These are phyloP conservation scores for Linepithema humile DNA, from an alignment of 1,140 invertebrate species.

Conservation along the genomic window DNA sequence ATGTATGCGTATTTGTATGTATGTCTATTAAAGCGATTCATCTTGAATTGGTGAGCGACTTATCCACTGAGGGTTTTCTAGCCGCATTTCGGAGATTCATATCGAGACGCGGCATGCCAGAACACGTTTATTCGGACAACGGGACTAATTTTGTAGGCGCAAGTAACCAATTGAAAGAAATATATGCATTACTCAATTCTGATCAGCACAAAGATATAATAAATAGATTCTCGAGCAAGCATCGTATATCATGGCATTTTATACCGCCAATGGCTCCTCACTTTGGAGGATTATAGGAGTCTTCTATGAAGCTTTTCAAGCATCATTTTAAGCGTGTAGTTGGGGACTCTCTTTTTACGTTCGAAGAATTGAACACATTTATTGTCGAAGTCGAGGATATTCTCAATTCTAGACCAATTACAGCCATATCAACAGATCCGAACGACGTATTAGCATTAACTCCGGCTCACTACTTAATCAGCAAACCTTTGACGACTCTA, in stretches of 20 bases:
- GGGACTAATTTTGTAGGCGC: neutral
- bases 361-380: neutral
- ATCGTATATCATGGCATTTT: no score
- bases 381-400: neutral
- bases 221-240: neutral
- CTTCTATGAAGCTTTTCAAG: neutral
- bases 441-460: neutral
- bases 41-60: neutral
- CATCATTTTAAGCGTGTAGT: neutral
- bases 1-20: slow-evolving; percentile 3
- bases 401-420: neutral
- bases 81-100: neutral
- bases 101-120: neutral
- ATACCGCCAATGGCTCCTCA: neutral
- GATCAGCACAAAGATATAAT: neutral
- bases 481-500: neutral
- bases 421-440: neutral
- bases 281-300: neutral
- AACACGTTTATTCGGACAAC: neutral
- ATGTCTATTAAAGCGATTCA: neutral
- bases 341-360: neutral
- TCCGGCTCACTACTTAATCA: neutral
- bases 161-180: neutral
- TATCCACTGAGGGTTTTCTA: neutral
- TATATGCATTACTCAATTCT: neutral